Conservation (phyloP, 2,113 vertebrate species). For the Brachionichthys hirsutus region DNA sequence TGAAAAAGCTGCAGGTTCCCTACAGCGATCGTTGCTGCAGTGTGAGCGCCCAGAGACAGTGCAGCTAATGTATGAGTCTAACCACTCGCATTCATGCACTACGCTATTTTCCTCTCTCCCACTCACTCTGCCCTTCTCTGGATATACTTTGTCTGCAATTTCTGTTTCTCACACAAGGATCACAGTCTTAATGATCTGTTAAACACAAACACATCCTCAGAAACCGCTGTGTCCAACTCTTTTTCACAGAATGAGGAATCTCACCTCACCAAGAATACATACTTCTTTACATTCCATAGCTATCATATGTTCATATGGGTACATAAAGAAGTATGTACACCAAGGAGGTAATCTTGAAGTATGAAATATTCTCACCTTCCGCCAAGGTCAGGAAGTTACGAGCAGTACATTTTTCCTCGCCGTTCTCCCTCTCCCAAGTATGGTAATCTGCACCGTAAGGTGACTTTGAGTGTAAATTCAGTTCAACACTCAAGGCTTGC, state of each 20-base stretch:
- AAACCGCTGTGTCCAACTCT: constrained; percentile 31
- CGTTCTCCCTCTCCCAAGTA: constrained; percentile 70
- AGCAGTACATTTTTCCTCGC: constrained; percentile 63
- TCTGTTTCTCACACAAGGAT: constrained; percentile 33
- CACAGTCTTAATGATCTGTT: constrained; percentile 45
- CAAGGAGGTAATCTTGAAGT: constrained; percentile 82
- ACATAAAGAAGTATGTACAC: constrained; percentile 99
- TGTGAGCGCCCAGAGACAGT: constrained; percentile 77
- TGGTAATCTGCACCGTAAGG: constrained; percentile 76
- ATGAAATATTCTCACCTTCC: constrained; percentile 71
- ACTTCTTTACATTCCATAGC: constrained; percentile 99
- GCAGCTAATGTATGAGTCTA: constrained; percentile 72
- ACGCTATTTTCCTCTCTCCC: constrained; percentile 13
- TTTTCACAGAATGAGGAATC: constrained; percentile 70
- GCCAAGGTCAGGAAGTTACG: constrained; percentile 66
- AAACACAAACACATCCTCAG: constrained; percentile 44
- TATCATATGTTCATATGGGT: constrained; percentile 99
- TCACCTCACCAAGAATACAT: constrained; percentile 97
- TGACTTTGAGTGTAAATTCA: constrained; percentile 79
- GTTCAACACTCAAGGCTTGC: constrained; percentile 71
- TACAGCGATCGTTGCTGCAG: constrained; percentile 74
- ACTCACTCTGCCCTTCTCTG: not conserved
- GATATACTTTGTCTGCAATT: constrained; percentile 18
- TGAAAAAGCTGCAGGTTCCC: constrained; percentile 68
- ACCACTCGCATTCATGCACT: constrained; percentile 50